Percentiles rank a stretch among this genome's conserved stretches.
phyloP scores from a whole-genome alignment of 2,888 invertebrate genomes.

The Phyllotreta cruciferae region DNA sequence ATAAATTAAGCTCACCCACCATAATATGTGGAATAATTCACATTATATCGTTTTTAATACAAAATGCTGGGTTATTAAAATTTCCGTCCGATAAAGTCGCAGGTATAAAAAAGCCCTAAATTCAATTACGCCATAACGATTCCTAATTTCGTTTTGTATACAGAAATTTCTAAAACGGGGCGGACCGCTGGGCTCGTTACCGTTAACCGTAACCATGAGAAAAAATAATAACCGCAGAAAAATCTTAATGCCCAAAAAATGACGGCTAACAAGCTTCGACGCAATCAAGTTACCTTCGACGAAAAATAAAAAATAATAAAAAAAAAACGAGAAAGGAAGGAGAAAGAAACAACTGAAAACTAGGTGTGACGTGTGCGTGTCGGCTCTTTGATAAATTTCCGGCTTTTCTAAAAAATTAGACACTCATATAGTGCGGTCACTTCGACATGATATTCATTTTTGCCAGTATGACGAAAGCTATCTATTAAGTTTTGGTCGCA shows the following conservation, averaged over 20 bases:
- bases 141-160: constrained; percentile 22
- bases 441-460: background rate
- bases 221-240: constrained; percentile 28
- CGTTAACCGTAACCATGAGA: constrained; percentile 28
- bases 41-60: no score
- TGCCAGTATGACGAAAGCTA: background rate
- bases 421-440: background rate
- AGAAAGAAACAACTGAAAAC: constrained; percentile 10
- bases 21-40: no score
- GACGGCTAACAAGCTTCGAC: constrained; percentile 28
- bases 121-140: constrained; percentile 21
- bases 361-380: constrained; percentile 31
- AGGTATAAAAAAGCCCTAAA: constrained; percentile 19
- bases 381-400: constrained; percentile 22
- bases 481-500: background rate
- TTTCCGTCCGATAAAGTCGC: background rate
- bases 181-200: constrained; percentile 25
- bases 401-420: constrained; percentile 25
- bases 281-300: constrained; percentile 23
- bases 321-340: no score
- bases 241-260: constrained; percentile 32
- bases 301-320: no score
- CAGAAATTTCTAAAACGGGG: constrained; percentile 18
- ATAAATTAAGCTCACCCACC: no score
- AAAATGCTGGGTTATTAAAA: no score